These are phyloP conservation scores for Carapus acus DNA, from an alignment of 2,797 vertebrate genomes.

Conservation along the genomic window DNA sequence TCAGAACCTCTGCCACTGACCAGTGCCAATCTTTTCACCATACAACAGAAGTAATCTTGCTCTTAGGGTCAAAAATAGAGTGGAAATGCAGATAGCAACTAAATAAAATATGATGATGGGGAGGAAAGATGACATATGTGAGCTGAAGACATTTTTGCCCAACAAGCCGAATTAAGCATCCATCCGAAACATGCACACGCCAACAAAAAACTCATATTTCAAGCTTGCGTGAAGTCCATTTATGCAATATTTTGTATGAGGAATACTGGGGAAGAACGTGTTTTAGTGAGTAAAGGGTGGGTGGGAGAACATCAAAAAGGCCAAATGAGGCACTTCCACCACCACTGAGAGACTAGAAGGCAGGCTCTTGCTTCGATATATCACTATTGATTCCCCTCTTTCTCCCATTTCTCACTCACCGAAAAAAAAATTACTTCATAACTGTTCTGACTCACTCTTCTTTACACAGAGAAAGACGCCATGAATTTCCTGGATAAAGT, in stretches of 20 bases:
- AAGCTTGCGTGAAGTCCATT: constrained; percentile 51
- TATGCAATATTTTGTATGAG: constrained; percentile 62
- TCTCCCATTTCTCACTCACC: constrained; percentile 69
- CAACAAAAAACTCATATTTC: constrained; percentile 49
- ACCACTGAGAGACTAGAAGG: constrained; percentile 71
- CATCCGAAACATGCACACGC: constrained; percentile 40
- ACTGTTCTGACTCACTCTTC: constrained; percentile 71
- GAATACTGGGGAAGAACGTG: constrained; percentile 60
- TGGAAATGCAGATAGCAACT: constrained; percentile 26
- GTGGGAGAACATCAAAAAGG: constrained; percentile 67
- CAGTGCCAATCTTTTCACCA: constrained; percentile 21
- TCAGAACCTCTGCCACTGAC: constrained; percentile 21
- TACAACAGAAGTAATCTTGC: constrained; percentile 27
- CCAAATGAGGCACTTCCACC: constrained; percentile 78
- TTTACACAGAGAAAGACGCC: constrained; percentile 58
- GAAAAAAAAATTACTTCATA: constrained; percentile 77
- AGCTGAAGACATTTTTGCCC: no score
- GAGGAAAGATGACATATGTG: no score
- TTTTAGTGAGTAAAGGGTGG: constrained; percentile 62
- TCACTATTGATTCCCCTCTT: constrained; percentile 76
- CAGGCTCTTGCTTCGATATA: constrained; percentile 70
- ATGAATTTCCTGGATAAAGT: constrained; percentile 69
- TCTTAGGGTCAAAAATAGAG: constrained; percentile 29
- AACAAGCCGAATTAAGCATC: constrained; percentile 23
- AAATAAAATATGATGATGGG: constrained; percentile 52